Evolutionary conservation across 2,888 invertebrate genomes (phyloP).

Genomic region (Amphimallon solstitiale): DNA sequence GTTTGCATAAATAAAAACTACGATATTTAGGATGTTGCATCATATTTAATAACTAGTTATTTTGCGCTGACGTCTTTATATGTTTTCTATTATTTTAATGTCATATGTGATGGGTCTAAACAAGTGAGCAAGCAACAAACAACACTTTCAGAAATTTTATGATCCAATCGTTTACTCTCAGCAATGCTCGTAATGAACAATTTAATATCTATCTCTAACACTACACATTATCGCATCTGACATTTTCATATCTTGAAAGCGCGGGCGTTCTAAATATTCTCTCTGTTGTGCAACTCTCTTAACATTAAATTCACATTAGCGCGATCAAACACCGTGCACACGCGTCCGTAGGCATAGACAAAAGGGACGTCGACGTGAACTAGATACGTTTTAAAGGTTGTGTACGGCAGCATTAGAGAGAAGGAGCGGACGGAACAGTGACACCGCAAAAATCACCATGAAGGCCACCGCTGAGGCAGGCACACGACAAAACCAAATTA

Average conservation of each 20-base stretch:
- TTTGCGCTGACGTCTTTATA: too few relatives aligned
- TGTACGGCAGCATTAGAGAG: background rate
- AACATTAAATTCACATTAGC: conserved; percentile 31
- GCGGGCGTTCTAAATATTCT: background rate
- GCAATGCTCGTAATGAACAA: background rate
- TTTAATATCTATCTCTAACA: background rate
- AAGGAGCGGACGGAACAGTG: conserved; percentile 23
- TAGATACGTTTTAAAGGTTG: conserved; percentile 23
- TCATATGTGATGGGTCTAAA: too few relatives aligned
- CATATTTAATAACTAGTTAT: too few relatives aligned
- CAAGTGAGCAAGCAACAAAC: background rate
- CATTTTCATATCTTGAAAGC: conserved; percentile 6
- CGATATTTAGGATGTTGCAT: too few relatives aligned
- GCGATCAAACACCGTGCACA: conserved; percentile 21
- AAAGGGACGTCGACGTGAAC: conserved; percentile 32
- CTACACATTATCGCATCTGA: conserved; percentile 18
- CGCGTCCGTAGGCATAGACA: conserved; percentile 28
- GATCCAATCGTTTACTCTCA: background rate
- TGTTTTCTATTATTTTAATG: too few relatives aligned
- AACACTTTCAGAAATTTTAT: too few relatives aligned
- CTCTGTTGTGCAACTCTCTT: conserved; percentile 15
- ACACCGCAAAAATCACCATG: conserved; percentile 24
- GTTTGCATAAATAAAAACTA: too few relatives aligned
- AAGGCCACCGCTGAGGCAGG: conserved; percentile 7
- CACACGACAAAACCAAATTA: conserved; percentile 28